Base-by-base conservation (phyloP, 2,888 invertebrate genomes). In the Sylvicola cinctus region DNA sequence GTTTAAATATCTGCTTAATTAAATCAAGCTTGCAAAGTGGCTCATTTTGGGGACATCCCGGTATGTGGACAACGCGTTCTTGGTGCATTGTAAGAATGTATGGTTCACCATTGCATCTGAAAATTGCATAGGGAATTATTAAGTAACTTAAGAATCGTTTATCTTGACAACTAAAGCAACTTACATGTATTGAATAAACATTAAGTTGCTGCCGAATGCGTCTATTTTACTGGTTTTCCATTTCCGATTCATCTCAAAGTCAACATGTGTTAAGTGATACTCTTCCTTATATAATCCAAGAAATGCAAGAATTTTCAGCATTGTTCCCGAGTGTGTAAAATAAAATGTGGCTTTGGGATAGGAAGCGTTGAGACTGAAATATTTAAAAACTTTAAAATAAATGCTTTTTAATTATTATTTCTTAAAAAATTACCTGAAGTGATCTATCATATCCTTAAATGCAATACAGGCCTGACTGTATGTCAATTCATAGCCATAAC, bases 311-410 rank as follows among this genome's bases (percentile, higher is more conserved):
- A 81, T 51, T 58, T 85, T 87, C 20, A 85, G 55, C 29, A 85
- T 48, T 1, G 83, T 74, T 3, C 85, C 85, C 2, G 84, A 84
- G 56, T 87, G 85, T 1, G 80, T 70, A 49, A 85, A 85, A 45
- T 81, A 73, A 41, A 75, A 69, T 17, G 68, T 65, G 17, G 68
- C 65, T 41, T 58, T 60, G n/a, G 59, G 46, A 3, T 52, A 50
- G 5, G 40, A 31, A n/a, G 49, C 47, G 13, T 38, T 36, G 0
- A 46, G 46, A 37, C 54, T 53, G n/a, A n/a, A n/a, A n/a, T n/a
- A n/a, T n/a, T 28, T 4, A 40, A 36, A 33, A 26, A 36, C 31
- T 17, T 32, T 12, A 17, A 11, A 14, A 20, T 23, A 16, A 23
- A 23, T 4, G 23, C 32, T 11, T 17, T 26, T 32, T 14, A 16